These are phyloP conservation scores for Hystrix brachyura DNA, from an alignment of 2,113 vertebrate species.

Conservation along the genomic window DNA sequence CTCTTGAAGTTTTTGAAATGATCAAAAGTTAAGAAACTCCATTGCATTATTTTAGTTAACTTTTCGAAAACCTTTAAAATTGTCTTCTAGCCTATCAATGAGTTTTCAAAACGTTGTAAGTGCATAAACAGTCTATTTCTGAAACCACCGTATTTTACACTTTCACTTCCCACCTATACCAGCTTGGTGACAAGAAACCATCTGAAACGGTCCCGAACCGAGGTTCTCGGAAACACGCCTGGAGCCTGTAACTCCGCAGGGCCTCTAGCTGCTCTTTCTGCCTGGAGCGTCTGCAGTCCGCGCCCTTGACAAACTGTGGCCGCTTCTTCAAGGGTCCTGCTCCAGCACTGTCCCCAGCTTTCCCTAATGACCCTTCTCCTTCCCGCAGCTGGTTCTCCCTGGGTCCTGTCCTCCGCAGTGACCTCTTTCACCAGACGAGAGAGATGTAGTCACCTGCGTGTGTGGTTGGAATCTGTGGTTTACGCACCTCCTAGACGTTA, in stretches of 20 bases:
- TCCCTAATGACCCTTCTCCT: not conserved
- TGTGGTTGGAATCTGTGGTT: not conserved
- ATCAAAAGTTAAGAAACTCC: slow-evolving; percentile 5
- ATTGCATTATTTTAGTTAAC: not conserved
- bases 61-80: not conserved
- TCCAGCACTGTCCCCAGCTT: accelerated
- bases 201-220: not conserved
- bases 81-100: not conserved
- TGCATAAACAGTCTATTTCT: slow-evolving; percentile 10
- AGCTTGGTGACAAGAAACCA: not conserved
- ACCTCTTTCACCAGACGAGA: not conserved
- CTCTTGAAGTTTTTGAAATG: slow-evolving; percentile 28
- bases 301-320: too few species aligned
- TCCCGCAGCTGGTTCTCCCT: too few species aligned
- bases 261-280: not conserved
- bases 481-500: not conserved
- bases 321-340: not conserved
- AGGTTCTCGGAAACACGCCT: slow-evolving; percentile 1
- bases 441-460: accelerated
- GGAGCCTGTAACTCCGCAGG: accelerated
- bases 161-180: slow-evolving; percentile 58
- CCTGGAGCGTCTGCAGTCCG: accelerated
- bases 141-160: slow-evolving; percentile 58
- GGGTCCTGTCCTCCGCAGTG: accelerated
- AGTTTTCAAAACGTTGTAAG: not conserved